Evolutionary conservation across 2,113 vertebrate genomes (phyloP), one percentile per base, ranked within the genome.

Genomic region (Scatophagus argus): DNA sequence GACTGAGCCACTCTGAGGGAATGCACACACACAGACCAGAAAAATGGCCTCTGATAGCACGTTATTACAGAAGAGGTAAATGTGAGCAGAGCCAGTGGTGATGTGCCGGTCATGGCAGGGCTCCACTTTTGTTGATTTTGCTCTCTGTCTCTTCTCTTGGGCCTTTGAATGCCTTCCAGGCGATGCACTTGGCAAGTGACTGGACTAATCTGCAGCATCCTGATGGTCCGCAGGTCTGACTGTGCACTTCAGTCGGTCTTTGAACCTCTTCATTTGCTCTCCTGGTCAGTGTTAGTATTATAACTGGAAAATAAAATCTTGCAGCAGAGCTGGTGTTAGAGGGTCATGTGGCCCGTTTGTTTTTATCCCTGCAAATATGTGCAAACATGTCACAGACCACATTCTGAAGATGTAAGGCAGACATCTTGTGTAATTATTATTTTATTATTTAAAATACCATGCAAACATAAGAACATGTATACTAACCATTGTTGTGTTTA

Each of bases 1-100:
- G 59, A 49, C 86, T 19, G 67, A 74, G 77, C 55, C 74, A 56
- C 79, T 68, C 31, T 11, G 58, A 83, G n/a, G 55, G 69, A 68
- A 77, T 11, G 31, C 60, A 64, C 55, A 34, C 52, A 41, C 77
- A 60, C 61, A 72, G 59, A 49, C 47, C 69, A 43, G 49, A 63
- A 54, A 77, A 81, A 68, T 41, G 47, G 58, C 72, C 68, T 77
- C 46, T 29, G 34, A 60, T 80, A n/a, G 38, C 32, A 39, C 46
- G 74, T 38, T 59, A 27, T 74, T 29, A 23, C 69, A 61, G 54
- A 41, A 41, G 31, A 54, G 46, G 60, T 62, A 43, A 25, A 38
- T 29, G 25, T 29, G 34, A 56, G 44, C 39, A 61, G 41, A 77
- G 55, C 2, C 47, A 3, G 43, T 23, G 8, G 16, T 43, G 59